phyloP scores from a whole-genome alignment of 2,113 vertebrate genomes.

The Alouatta palliata region DNA sequence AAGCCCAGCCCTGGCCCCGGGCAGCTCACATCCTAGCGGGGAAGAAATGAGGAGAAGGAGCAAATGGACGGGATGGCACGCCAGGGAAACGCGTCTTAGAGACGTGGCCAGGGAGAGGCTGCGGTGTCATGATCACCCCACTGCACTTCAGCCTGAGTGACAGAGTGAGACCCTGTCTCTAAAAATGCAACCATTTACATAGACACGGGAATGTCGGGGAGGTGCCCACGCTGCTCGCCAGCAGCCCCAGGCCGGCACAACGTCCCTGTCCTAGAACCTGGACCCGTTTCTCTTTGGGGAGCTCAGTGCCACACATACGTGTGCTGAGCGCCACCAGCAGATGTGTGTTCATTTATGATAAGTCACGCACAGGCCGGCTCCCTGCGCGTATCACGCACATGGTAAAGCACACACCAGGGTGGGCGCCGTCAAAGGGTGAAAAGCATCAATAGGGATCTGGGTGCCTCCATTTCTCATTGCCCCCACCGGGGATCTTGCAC shows the following conservation, averaged over 20 bases:
- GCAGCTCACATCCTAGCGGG: rapidly evolving
- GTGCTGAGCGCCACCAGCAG: neutral
- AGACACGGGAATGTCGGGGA: too few species aligned
- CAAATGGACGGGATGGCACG: rapidly evolving
- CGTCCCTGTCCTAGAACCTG: rapidly evolving
- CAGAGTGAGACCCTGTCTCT: too few species aligned
- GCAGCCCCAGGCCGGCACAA: neutral
- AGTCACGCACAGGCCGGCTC: rapidly evolving
- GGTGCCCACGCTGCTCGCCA: rapidly evolving
- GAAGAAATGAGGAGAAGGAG: neutral
- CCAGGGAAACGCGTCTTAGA: rapidly evolving
- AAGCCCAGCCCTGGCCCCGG: neutral
- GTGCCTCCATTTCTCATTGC: rapidly evolving
- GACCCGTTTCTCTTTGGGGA: neutral
- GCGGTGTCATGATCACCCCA: too few species aligned
- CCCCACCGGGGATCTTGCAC: neutral
- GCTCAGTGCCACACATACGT: too few species aligned
- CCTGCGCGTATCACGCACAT: rapidly evolving
- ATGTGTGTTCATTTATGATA: neutral
- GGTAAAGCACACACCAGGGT: neutral
- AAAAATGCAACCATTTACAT: too few species aligned
- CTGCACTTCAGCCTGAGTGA: too few species aligned
- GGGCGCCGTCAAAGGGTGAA: neutral
- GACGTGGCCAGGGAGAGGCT: rapidly evolving
- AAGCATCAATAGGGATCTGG: neutral